A percentile compares a stretch with the other conserved stretches of the same genome.
These are phyloP conservation scores for Mus pahari DNA, from an alignment of 2,113 vertebrate species.

Conservation along the genomic window DNA sequence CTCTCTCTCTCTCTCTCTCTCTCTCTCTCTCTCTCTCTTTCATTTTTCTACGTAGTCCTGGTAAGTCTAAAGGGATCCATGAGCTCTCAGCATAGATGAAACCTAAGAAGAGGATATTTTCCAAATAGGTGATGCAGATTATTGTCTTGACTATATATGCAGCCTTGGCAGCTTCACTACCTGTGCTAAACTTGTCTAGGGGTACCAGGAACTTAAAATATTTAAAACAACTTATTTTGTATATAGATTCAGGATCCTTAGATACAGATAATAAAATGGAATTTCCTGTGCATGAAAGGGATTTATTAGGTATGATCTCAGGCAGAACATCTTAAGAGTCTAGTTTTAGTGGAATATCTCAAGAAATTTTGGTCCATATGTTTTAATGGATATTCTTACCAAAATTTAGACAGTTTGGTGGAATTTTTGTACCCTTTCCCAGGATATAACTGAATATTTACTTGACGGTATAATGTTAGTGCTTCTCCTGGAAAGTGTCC, in stretches of 20 bases:
- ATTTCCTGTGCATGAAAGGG: not conserved
- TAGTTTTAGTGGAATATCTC: not conserved
- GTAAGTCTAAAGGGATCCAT: conserved; percentile 3
- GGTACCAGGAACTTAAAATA: not conserved
- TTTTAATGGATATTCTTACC: not conserved
- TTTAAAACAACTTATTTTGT: not conserved
- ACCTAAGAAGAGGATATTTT: conserved; percentile 30
- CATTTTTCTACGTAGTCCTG: not conserved
- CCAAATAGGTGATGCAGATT: not conserved
- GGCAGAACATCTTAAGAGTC: not conserved
- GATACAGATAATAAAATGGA: not conserved
- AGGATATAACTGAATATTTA: not conserved
- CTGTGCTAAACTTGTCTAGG: conserved; percentile 29
- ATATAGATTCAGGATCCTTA: not conserved
- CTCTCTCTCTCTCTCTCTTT: no score
- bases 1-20: no score
- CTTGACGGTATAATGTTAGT: not conserved
- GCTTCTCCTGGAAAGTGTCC: not conserved
- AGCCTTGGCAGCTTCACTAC: not conserved
- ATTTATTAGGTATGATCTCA: not conserved
- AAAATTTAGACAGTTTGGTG: not conserved
- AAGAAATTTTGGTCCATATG: not conserved
- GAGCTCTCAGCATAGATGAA: not conserved
- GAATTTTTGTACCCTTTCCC: not conserved
- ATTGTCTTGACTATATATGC: conserved; percentile 24